Evolutionary conservation across 2,888 invertebrate species (phyloP), one percentile per base, ranked within the genome.

Genomic region (Pollenia angustigena): DNA sequence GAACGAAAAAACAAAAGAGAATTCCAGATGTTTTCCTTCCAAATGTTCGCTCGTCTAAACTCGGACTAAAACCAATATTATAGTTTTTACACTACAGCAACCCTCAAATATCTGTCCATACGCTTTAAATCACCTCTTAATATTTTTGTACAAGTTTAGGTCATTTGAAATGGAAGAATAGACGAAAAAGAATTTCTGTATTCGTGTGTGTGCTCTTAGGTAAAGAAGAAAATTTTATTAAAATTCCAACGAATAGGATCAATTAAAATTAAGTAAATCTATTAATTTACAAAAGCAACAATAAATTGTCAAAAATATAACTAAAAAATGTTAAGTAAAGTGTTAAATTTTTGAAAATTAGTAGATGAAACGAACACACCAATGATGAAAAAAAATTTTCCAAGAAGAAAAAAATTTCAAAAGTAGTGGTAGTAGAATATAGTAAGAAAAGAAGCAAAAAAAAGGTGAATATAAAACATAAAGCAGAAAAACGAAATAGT

Each of bases 111-210:
- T 16, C 40, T 16, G 0, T 32, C 4, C 42, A 8, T 75, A 62
- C 75, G 2, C 16, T 75, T 10, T 3, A 62, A 50, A 75, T 62
- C 62, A 75, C 10, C 62, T 42, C 62, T 62, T 6, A 18, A 2
- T 4, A 42, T n/a, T 72, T 32, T 74, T 18, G 16, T 50, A 60
- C 48, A 81, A 72, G 78, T 72, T 84, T 72, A 79, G 72, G 64
- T 84, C 66, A 76, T 75, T 72, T 40, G 68, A 90, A 88, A 87
- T 89, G 89, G 88, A 88, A 88, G 88, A 88, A 83, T 88, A 88
- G 90, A 90, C 90, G 90, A 91, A 90, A 91, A 91, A 90, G 90
- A 92, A 92, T 90, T 91, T 92, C 91, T 92, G 91, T 92, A 92
- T 92, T 92, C 92, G 86, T 91, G 91, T 91, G 92, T 85, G 87